Percentiles rank a stretch among this genome's conserved stretches.
These are phyloP conservation scores for Xiphydria camelus DNA, from an alignment of 2,888 invertebrate genomes.

Conservation along the genomic window DNA sequence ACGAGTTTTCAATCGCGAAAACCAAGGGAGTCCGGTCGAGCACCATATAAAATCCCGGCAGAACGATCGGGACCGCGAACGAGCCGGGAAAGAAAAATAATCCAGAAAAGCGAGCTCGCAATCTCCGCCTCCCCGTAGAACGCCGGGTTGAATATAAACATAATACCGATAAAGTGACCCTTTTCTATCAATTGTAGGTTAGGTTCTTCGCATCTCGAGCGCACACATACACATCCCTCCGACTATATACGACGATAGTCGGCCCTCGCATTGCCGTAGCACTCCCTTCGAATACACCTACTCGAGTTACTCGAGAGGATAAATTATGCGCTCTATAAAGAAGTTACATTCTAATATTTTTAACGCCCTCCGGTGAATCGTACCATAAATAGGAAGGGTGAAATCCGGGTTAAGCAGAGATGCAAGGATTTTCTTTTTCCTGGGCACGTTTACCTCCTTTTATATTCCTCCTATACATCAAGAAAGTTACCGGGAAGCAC, in stretches of 20 bases:
- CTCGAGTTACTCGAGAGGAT: neutral
- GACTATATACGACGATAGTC: too few species aligned
- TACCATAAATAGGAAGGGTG: slow-evolving; percentile 1
- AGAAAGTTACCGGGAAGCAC: too few species aligned
- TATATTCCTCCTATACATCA: too few species aligned
- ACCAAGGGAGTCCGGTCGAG: neutral
- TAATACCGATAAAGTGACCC: slow-evolving; percentile 1
- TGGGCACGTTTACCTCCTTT: too few species aligned
- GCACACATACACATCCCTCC: neutral
- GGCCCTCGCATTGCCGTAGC: too few species aligned
- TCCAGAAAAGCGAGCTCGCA: neutral
- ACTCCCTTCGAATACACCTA: neutral
- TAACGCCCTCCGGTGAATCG: neutral
- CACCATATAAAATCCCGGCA: neutral
- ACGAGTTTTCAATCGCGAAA: neutral
- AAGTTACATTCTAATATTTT: neutral
- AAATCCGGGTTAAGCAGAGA: neutral
- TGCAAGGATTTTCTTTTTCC: too few species aligned
- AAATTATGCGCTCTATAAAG: slow-evolving; percentile 1
- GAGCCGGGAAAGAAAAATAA: neutral
- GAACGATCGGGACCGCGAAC: neutral
- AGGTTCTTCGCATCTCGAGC: neutral
- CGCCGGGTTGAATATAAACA: neutral
- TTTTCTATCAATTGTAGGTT: slow-evolving; percentile 1
- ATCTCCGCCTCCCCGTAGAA: neutral